phyloP scores from a whole-genome alignment of 2,797 vertebrate genomes.

The Melanotaenia maccullochi region DNA sequence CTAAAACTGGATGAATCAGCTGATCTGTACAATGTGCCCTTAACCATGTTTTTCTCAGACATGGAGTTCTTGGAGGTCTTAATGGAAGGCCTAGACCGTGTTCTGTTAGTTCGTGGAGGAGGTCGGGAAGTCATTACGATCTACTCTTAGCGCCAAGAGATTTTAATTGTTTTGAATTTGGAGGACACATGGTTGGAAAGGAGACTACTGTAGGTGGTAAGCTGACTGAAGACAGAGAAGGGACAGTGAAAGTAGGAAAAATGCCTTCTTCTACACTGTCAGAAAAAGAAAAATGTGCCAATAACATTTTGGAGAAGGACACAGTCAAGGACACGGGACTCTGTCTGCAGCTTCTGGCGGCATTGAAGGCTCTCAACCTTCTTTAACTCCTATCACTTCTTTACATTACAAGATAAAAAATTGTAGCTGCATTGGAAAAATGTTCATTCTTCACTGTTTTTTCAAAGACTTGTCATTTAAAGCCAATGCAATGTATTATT shows the following conservation, averaged over 20 bases:
- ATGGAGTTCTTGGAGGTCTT: slow-evolving; percentile 98
- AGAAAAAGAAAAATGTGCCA: neutral
- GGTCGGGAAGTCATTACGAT: slow-evolving; percentile 97
- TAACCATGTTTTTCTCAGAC: slow-evolving; percentile 83
- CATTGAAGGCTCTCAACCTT: neutral
- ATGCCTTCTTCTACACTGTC: neutral
- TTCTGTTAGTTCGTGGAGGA: slow-evolving; percentile 92
- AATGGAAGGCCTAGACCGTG: slow-evolving; percentile 90
- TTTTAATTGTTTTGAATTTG: neutral
- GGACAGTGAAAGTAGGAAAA: neutral
- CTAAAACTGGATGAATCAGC: neutral
- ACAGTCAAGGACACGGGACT: neutral
- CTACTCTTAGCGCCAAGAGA: slow-evolving; percentile 80
- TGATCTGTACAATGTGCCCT: slow-evolving; percentile 64
- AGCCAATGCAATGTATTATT: too few species aligned
- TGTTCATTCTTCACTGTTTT: neutral
- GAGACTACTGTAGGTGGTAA: neutral
- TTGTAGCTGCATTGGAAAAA: neutral
- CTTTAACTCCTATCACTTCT: neutral
- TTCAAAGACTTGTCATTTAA: neutral
- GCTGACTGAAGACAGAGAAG: neutral
- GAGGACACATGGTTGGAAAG: slow-evolving; percentile 2
- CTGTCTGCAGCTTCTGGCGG: slow-evolving; percentile 4
- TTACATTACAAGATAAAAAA: neutral
- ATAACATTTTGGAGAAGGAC: neutral